phyloP scores from a whole-genome alignment of 2,888 invertebrate genomes.

The Archaeoteleia sp. region DNA sequence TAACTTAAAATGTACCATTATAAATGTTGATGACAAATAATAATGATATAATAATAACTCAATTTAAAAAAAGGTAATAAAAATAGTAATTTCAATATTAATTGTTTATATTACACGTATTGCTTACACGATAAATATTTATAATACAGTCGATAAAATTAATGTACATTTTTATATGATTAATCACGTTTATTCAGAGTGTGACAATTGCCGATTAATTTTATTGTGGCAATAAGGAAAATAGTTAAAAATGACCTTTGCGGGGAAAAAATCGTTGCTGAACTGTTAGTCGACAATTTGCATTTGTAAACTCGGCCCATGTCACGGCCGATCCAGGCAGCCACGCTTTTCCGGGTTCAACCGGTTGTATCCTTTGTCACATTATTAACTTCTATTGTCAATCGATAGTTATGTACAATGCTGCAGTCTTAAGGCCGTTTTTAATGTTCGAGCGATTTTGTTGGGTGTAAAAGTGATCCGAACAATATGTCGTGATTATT shows the following conservation, averaged over 20 bases:
- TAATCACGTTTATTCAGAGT: slow-evolving; percentile 1
- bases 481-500: slow-evolving; percentile 1
- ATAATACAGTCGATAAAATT: neutral
- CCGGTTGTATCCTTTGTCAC: slow-evolving; percentile 56
- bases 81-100: too few relatives aligned
- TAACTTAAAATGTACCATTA: too few relatives aligned
- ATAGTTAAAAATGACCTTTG: neutral
- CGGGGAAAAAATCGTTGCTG: slow-evolving; percentile 3
- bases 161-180: neutral
- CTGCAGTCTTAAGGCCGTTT: slow-evolving; percentile 18
- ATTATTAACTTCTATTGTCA: slow-evolving; percentile 62
- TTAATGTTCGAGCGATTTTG: slow-evolving; percentile 13
- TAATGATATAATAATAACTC: too few relatives aligned
- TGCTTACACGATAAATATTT: neutral
- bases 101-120: too few relatives aligned
- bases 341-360: slow-evolving; percentile 63
- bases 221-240: slow-evolving; percentile 12
- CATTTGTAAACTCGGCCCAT: slow-evolving; percentile 62
- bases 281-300: slow-evolving; percentile 56
- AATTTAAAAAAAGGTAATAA: too few relatives aligned
- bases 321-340: slow-evolving; percentile 41
- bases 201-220: neutral
- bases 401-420: slow-evolving; percentile 30
- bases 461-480: slow-evolving; percentile 12
- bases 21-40: too few relatives aligned